phyloP scores from a whole-genome alignment of 2,888 invertebrate genomes.

The Labia minor region DNA sequence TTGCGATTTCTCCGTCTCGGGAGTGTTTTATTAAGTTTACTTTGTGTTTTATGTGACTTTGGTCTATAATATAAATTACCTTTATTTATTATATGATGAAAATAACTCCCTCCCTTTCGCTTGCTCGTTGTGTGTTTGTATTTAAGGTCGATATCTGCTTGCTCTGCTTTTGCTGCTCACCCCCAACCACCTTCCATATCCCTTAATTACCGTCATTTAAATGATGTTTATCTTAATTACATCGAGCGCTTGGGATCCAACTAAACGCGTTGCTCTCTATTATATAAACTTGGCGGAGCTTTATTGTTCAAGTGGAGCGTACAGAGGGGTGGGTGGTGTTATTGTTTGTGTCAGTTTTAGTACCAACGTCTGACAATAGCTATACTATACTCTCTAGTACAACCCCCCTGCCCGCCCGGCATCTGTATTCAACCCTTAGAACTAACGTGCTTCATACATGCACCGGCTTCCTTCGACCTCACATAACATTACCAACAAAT shows the following conservation, averaged over 20 bases:
- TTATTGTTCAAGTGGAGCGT: slow-evolving; percentile 17
- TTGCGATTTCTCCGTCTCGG: too few species aligned
- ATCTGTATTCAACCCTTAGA: slow-evolving; percentile 26
- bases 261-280: slow-evolving; percentile 13
- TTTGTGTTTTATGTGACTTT: slow-evolving; percentile 13
- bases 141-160: slow-evolving; percentile 14
- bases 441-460: slow-evolving; percentile 26
- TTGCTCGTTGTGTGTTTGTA: slow-evolving; percentile 17
- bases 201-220: slow-evolving; percentile 27
- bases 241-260: slow-evolving; percentile 18
- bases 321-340: slow-evolving; percentile 18
- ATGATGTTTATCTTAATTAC: slow-evolving; percentile 28
- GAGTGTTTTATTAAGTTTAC: slow-evolving; percentile 8
- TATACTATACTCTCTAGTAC: slow-evolving; percentile 19
- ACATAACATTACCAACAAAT: slow-evolving; percentile 28
- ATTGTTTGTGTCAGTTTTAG: slow-evolving; percentile 26
- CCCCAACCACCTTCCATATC: slow-evolving; percentile 20
- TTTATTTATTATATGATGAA: slow-evolving; percentile 13
- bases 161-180: slow-evolving; percentile 18
- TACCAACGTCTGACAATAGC: slow-evolving; percentile 16
- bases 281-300: slow-evolving; percentile 22
- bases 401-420: slow-evolving; percentile 24
- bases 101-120: background rate
- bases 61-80: slow-evolving; percentile 13
- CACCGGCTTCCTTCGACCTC: slow-evolving; percentile 31